Evolutionary conservation across 1,140 invertebrate genomes (phyloP), one percentile per base, ranked within the genome.

Genomic region (Trachymyrmex cornetzi): DNA sequence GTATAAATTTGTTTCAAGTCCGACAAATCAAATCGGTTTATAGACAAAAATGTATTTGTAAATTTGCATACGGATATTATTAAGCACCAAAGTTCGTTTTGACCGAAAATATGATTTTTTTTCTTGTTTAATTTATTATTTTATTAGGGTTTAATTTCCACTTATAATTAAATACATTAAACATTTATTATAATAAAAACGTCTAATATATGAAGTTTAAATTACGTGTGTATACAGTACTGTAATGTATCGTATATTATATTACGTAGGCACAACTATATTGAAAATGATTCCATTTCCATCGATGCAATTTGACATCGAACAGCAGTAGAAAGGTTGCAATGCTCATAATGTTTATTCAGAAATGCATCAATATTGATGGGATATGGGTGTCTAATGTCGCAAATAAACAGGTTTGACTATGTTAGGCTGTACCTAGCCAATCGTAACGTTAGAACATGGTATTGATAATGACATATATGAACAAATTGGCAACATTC

Each of bases 281-380:
- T 48, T 48, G 12, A 48, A 69, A 69, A 69, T 50, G 22, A 24
- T 27, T 69, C 38, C 12, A 69, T 50, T 69, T 69, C 64, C 14
- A 22, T 4, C n/a, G 22, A 69, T 50, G 22, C 38, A 69, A 48
- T 69, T 84, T 74, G 22, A 34, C n/a, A 50, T 75, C 38, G 38
- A 16, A 59, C 30, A 19, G 38, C 30, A 34, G 19, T 27, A 48
- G 48, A 69, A 80, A 80, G 63, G 22, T 84, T 74, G 14, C 4
- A 27, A 22, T 74, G 55, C 80, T 72, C 38, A 24, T 53, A 80
- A 67, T 74, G 80, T 84, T 84, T 84, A 48, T 61, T 50, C 38
- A 72, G 5, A 67, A 19, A 9, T 24, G 14, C 14, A n/a, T 48
- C 69, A 84, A 84, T 84, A 84, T 84, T 74, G 69, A 38, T 44